Evolutionary conservation across 2,888 invertebrate genomes (phyloP).

Genomic region (Synergus gifuensis): DNA sequence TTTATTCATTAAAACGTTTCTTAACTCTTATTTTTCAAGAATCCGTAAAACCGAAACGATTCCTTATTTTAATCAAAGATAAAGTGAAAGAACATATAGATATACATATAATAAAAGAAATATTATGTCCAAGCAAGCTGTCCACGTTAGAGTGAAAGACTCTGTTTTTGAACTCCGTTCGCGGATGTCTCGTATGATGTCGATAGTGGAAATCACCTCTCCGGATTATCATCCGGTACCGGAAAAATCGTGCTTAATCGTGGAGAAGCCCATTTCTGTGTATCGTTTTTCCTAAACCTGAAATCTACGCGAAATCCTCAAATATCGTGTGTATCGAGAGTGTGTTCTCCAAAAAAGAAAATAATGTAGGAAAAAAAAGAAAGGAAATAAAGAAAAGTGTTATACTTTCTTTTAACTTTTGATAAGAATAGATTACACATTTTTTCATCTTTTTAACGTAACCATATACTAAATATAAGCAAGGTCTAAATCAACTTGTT

Average conservation of each 20-base stretch:
- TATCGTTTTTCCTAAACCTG: neutral
- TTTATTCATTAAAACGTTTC: conserved; percentile 41
- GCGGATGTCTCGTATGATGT: conserved; percentile 73
- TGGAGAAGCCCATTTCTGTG: neutral
- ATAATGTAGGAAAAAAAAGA: neutral
- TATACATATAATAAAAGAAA: neutral
- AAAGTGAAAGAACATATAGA: conserved; percentile 35
- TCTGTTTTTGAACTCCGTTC: conserved; percentile 71
- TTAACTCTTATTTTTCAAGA: neutral
- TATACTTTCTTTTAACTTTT: too few relatives aligned
- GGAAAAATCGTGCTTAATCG: neutral
- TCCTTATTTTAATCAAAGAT: neutral
- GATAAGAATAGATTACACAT: too few relatives aligned
- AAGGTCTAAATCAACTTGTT: neutral
- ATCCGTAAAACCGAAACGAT: neutral
- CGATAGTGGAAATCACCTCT: conserved; percentile 73
- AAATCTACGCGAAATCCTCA: neutral
- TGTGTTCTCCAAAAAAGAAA: neutral
- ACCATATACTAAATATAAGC: too few relatives aligned
- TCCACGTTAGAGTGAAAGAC: conserved; percentile 65
- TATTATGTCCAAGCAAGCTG: conserved; percentile 43
- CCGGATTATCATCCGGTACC: conserved; percentile 64
- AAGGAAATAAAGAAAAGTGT: too few relatives aligned
- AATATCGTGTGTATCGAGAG: neutral
- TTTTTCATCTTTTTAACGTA: too few relatives aligned